Conservation (phyloP, 37 sponge, comb jelly and placozoan genomes). For the Oopsacas minuta region DNA sequence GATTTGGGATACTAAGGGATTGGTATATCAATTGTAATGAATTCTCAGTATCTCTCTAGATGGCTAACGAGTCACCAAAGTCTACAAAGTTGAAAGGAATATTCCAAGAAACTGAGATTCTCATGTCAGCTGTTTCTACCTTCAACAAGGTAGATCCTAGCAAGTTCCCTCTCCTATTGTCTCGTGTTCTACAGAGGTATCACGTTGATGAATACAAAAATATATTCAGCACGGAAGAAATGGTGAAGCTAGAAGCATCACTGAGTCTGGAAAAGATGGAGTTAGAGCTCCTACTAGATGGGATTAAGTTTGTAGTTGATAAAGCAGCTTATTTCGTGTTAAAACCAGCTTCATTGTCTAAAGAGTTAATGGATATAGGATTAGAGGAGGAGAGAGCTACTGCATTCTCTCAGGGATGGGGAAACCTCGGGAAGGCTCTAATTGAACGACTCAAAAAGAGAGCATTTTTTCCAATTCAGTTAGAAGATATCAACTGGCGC, state of each 20-base stretch:
- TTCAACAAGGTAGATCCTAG: background rate
- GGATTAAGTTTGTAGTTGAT: slow-evolving; percentile 11
- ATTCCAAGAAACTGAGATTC: background rate
- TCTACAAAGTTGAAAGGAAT: background rate
- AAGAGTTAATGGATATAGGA: background rate
- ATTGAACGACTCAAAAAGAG: slow-evolving; percentile 54
- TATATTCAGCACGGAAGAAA: background rate
- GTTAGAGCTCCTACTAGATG: background rate
- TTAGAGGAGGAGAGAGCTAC: background rate
- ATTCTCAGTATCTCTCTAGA: background rate
- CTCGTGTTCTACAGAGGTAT: background rate
- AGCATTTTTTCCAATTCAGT: slow-evolving; percentile 59
- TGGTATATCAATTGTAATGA: background rate
- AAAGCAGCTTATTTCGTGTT: background rate
- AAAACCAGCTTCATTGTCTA: background rate
- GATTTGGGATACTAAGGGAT: background rate
- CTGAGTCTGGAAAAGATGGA: background rate
- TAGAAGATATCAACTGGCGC: slow-evolving; percentile 77
- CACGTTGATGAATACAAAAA: background rate
- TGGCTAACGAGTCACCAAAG: background rate
- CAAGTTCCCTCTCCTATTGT: background rate
- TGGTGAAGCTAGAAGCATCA: background rate
- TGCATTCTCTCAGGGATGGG: slow-evolving; percentile 52
- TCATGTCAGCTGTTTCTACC: background rate
- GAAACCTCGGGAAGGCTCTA: slow-evolving; percentile 35